Evolutionary conservation across 2,888 invertebrate genomes (phyloP).

Genomic region (Phalera bucephala): DNA sequence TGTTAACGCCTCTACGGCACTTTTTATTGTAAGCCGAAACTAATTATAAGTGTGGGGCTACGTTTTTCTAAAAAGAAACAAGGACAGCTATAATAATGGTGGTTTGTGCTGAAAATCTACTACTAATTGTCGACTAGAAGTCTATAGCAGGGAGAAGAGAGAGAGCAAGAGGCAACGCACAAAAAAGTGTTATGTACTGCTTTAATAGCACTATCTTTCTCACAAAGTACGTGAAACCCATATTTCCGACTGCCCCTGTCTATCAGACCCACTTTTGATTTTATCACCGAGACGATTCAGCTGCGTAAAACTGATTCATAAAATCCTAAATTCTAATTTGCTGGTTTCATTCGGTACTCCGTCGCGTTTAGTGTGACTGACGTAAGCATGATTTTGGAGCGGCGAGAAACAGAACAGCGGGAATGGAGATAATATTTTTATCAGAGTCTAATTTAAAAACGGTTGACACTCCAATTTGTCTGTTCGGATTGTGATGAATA

Average conservation of each 20-base stretch:
- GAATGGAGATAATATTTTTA: slow-evolving; percentile 9
- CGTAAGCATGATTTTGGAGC: slow-evolving; percentile 11
- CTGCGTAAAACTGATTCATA: slow-evolving; percentile 24
- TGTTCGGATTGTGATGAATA: slow-evolving; percentile 18
- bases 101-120: too few relatives aligned
- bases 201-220: too few relatives aligned
- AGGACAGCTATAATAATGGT: too few relatives aligned
- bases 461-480: slow-evolving; percentile 19
- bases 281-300: slow-evolving; percentile 19
- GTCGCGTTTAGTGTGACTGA: slow-evolving; percentile 13
- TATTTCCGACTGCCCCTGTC: slow-evolving; percentile 24
- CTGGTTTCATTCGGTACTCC: slow-evolving; percentile 16
- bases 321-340: slow-evolving; percentile 25
- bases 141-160: too few relatives aligned
- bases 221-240: too few relatives aligned
- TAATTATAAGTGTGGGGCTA: too few relatives aligned
- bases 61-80: too few relatives aligned
- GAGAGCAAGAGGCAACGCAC: too few relatives aligned
- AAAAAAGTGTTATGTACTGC: too few relatives aligned
- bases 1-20: too few relatives aligned
- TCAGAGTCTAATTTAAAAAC: slow-evolving; percentile 15
- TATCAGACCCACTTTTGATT: slow-evolving; percentile 25
- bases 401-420: slow-evolving; percentile 9
- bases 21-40: too few relatives aligned
- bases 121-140: too few relatives aligned